Conservation (phyloP, 2,113 vertebrate species). For the Sialia sialis region DNA sequence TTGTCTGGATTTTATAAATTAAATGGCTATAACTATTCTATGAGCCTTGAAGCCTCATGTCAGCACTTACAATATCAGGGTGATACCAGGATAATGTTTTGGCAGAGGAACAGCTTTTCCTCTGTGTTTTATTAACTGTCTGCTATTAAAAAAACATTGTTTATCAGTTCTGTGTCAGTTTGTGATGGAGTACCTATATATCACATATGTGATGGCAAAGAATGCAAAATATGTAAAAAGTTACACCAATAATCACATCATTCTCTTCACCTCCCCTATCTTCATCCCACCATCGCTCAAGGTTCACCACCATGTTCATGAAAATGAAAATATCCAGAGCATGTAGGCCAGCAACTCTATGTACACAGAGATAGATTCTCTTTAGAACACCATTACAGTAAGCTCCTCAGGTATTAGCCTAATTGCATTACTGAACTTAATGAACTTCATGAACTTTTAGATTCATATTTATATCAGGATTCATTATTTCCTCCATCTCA, state of each 20-base stretch:
- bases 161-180: neutral
- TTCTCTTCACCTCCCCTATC: neutral
- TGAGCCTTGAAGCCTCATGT: neutral
- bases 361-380: neutral
- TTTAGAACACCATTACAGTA: neutral
- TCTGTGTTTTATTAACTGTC: neutral
- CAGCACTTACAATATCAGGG: neutral
- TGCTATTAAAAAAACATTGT: neutral
- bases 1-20: neutral
- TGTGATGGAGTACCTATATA: neutral
- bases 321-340: neutral
- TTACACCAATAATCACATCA: neutral
- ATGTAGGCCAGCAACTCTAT: fast-evolving
- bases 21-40: neutral
- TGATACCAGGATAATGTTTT: neutral
- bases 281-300: fast-evolving
- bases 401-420: neutral
- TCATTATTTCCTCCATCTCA: neutral
- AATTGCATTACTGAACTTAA: neutral
- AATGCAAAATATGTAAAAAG: fast-evolving
- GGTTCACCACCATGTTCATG: fast-evolving
- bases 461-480: neutral
- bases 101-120: neutral
- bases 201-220: fast-evolving
- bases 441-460: neutral